Evolutionary conservation across 2,888 invertebrate species (phyloP).

Genomic region (Hyposoter dolosus): DNA sequence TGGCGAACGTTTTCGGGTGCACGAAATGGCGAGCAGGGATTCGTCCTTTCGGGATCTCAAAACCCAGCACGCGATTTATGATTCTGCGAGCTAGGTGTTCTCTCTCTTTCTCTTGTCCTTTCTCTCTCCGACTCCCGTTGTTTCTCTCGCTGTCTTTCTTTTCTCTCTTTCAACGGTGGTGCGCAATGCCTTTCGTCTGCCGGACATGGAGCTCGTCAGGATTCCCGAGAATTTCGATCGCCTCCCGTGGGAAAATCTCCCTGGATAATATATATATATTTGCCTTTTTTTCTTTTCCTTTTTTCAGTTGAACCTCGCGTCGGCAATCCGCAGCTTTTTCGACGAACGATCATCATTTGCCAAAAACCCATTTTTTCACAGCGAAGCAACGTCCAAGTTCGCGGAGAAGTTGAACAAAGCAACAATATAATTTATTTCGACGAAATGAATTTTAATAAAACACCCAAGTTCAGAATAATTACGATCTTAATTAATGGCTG

Average conservation of each 20-base stretch:
- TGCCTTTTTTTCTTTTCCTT: conserved; percentile 18
- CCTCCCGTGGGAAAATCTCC: conserved; percentile 62
- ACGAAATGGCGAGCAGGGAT: conserved; percentile 51
- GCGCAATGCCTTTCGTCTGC: conserved; percentile 59
- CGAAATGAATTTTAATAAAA: background rate
- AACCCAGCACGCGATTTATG: conserved; percentile 64
- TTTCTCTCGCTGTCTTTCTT: conserved; percentile 27
- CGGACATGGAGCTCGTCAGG: conserved; percentile 54
- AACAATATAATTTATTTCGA: background rate
- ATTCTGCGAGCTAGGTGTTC: conserved; percentile 55
- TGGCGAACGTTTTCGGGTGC: conserved; percentile 62
- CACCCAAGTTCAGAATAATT: background rate
- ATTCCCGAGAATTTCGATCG: conserved; percentile 56
- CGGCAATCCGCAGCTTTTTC: conserved; percentile 16
- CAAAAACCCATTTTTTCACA: conserved; percentile 16
- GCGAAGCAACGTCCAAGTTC: background rate
- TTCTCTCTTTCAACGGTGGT: conserved; percentile 25
- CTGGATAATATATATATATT: conserved; percentile 19
- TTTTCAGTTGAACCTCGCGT: conserved; percentile 11
- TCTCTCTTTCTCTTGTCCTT: conserved; percentile 23
- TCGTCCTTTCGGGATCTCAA: conserved; percentile 54
- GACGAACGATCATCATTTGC: conserved; percentile 19
- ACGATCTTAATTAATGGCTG: background rate
- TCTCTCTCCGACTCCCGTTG: background rate
- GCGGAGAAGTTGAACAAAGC: background rate